Evolutionary conservation across 2,888 invertebrate species (phyloP), one percentile per base, ranked within the genome.

Genomic region (Clunio marinus): DNA sequence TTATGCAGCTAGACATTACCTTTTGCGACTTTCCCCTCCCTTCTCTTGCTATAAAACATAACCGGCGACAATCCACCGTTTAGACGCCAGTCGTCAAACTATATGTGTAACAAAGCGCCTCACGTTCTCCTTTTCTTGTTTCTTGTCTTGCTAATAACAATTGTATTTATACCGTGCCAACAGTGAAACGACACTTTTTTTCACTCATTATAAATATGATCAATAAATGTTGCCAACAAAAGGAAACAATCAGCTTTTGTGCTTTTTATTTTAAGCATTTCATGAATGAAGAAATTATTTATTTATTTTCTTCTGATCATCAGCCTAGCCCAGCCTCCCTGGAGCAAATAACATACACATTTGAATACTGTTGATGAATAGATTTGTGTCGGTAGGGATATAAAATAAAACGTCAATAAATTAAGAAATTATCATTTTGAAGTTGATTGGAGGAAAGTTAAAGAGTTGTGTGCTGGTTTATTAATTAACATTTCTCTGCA

Each of bases 51-150:
- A 13, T 5, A 8, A 32, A 32, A 32, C 35, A 32, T 22, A 51
- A 5, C 10, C 5, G 51, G 51, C 51, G 17, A 51, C 51, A 51
- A 51, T 51, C 5, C 51, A 22, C 51, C 22, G 51, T 3, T 22
- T 51, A 51, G 60, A 60, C 60, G 60, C 60, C 60, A 60, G 60
- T 57, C 60, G 24, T 46, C 17, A 20, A 46, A 46, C 10, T 10
- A 17, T 46, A 27, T 60, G 60, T 35, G 60, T 60, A 37, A 13
- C 35, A 27, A 60, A 60, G 60, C 60, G 37, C 46, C 46, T n/a
- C n/a, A n/a, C n/a, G 35, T 32, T 5, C 35, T 32, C 7, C 35
- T 32, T 32, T 8, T 32, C 5, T 32, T 22, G 8, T 51, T 51
- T 51, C 51, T 41, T 15, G n/a, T 41, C 32, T 7, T 22, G 2